These are phyloP conservation scores for Sus cebifrons DNA, from an alignment of 2,797 vertebrate genomes.

Conservation along the genomic window DNA sequence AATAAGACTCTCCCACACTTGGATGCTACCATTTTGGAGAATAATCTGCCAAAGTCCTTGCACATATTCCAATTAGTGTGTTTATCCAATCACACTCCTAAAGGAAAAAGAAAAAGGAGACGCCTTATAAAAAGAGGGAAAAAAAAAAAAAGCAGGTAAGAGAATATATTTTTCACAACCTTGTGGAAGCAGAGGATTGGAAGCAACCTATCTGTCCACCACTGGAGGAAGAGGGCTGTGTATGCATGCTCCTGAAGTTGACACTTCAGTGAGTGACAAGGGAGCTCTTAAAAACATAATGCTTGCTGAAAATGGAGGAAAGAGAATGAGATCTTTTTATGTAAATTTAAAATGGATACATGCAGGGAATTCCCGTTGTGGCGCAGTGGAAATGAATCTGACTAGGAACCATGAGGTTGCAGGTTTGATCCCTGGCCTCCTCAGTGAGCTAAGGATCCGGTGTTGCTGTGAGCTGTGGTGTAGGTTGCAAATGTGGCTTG, in stretches of 20 bases:
- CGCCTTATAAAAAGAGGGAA: background rate
- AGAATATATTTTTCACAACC: background rate
- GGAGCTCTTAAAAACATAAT: background rate
- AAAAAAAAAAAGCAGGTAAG: background rate
- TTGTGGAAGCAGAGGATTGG: background rate
- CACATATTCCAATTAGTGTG: background rate
- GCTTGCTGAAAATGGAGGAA: background rate
- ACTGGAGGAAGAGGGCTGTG: background rate
- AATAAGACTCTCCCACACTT: background rate
- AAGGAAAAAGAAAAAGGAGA: slow-evolving; percentile 12
- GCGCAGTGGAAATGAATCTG: too few relatives aligned
- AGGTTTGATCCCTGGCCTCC: too few relatives aligned
- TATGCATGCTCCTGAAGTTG: background rate
- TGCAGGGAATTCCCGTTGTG: too few relatives aligned
- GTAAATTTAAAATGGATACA: background rate
- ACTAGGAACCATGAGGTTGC: too few relatives aligned
- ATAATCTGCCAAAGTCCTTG: background rate
- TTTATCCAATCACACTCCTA: background rate
- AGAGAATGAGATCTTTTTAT: background rate
- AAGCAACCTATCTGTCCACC: background rate
- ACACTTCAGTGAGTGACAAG: background rate
- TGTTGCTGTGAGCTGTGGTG: too few relatives aligned
- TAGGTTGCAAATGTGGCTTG: too few relatives aligned
- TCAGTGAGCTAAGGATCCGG: too few relatives aligned
- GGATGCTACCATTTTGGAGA: background rate